Evolutionary conservation across 2,888 invertebrate species (phyloP), one percentile per base, ranked within the genome.

Genomic region (Diachrysia chrysitis): DNA sequence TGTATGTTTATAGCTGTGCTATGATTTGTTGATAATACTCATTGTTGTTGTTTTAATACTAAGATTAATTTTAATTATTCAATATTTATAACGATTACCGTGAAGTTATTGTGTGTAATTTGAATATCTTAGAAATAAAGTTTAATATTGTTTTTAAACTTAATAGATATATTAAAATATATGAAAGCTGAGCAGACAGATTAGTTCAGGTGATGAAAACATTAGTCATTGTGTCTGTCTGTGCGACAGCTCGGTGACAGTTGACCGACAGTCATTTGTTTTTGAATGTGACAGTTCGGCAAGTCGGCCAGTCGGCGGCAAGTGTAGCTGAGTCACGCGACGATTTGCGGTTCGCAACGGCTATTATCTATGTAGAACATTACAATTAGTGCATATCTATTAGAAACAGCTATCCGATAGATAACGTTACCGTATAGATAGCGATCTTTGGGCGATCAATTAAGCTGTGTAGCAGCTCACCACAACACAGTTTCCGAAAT

Each of bases 401-500:
- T 71, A 75, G 71, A 79, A 76, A 85, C 87, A 85, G 83, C 82
- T 87, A 86, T 65, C 57, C 58, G 56, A 65, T 68, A 82, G 84
- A 83, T 86, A 87, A 78, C 79, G 83, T 82, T 83, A 83, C 79
- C 48, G 19, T 84, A 73, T 76, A 69, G 85, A 85, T 84, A 79
- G 78, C 79, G 76, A 87, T 87, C 83, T 85, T 77, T 64, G 80
- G 81, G 69, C 79, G 85, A 91, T 89, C 89, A 89, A 93, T 93
- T 92, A 92, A 87, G 87, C 85, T 89, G 89, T 90, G 87, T 83
- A 82, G 82, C 79, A 80, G 83, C 85, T 85, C 86, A 90, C 91
- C 92, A 87, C 92, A 90, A 87, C 89, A 86, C 85, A 85, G 85
- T 91, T 90, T 90, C 86, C 85, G 85, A 91, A 89, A 86, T 85